Base-by-base conservation (phyloP, 2,888 invertebrate species). In the Meteorus cinctellus region DNA sequence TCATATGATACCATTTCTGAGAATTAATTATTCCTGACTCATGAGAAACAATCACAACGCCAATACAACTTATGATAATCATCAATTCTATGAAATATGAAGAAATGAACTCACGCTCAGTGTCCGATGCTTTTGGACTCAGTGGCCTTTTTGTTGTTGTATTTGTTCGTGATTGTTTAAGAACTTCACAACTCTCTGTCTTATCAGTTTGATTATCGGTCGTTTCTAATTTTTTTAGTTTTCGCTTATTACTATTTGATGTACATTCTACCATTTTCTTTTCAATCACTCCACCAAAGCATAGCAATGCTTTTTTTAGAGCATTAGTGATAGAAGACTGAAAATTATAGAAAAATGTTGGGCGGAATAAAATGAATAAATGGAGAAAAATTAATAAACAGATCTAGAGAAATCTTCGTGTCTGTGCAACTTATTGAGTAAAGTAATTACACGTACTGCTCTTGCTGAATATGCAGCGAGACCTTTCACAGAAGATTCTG, bases 251-350 rank as follows among this genome's bases (percentile, higher is more conserved):
- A 8, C 12, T 55, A 19, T 36, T 41, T n/a, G 5, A 29, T 0
- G 36, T 6, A 6, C 78, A 16, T 16, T 75, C 75, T 14, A 74
- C 72, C 51, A 83, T 69, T 27, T 80, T 77, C 2, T 31, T 66
- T 29, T 77, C 78, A 12, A 83, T 67, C 12, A 72, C 65, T 0
- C 69, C 72, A 12, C 82, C 82, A 72, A 86, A 85, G 51, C 82
- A 85, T 4, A 80, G 65, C 0, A 85, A 72, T 29, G 79, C 77
- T 74, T 80, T 85, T 31, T 76, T 83, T 59, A 85, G 80, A 2
- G 83, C 85, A 71, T 81, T 80, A 12, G 79, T 75, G 19, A 82
- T 79, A 34, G 85, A 85, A 59, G 79, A 79, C 85, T 85, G 65
- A 31, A 68, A 69, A 60, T 73, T 65, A 66, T 69, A 10, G 12